Evolutionary conservation across 2,113 vertebrate species (phyloP).

Genomic region (Chionis minor): DNA sequence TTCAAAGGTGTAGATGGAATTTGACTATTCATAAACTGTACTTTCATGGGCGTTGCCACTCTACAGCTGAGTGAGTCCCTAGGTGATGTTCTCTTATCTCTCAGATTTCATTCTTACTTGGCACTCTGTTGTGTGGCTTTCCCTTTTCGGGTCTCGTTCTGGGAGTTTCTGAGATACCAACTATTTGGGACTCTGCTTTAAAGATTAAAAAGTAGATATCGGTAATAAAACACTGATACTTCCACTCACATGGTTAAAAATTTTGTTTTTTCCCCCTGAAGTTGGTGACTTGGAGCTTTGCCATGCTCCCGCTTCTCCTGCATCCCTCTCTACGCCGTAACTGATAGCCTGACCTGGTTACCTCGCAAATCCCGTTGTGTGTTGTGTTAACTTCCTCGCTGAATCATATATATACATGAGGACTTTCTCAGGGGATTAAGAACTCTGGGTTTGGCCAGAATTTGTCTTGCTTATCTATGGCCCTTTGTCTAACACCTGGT

Average conservation of each 20-base stretch:
- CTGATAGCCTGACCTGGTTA: background rate
- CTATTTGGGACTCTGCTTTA: background rate
- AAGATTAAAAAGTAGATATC: background rate
- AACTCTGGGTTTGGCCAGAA: background rate
- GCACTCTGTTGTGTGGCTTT: background rate
- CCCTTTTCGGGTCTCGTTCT: background rate
- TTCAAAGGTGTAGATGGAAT: background rate
- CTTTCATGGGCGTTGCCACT: background rate
- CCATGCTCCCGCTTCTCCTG: background rate
- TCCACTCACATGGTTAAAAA: rapidly evolving
- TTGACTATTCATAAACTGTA: background rate
- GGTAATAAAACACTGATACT: background rate
- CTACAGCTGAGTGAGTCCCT: background rate
- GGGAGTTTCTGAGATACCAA: background rate
- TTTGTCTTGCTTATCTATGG: background rate
- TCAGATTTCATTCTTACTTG: background rate
- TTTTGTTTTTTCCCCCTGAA: background rate
- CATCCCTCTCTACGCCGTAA: background rate
- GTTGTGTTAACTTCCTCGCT: background rate
- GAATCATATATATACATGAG: no score
- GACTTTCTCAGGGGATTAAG: background rate
- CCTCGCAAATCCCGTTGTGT: background rate
- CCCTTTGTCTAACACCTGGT: background rate
- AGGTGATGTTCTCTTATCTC: background rate
- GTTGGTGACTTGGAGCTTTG: background rate